Conservation (phyloP, 1,140 invertebrate species). For the Ylistrum balloti region DNA sequence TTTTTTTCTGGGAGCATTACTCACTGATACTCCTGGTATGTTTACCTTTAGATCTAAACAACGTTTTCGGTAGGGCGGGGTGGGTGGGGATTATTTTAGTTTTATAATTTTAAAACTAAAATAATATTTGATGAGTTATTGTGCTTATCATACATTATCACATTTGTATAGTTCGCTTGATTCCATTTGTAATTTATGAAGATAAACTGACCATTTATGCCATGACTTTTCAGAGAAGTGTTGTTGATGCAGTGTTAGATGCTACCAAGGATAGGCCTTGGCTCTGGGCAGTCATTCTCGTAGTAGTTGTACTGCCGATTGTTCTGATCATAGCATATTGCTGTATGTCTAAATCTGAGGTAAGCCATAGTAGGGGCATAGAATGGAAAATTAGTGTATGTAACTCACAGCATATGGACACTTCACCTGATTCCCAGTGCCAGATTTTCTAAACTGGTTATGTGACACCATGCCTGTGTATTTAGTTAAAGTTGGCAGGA, state of each 20-base stretch:
- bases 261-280: slow-evolving; percentile 94
- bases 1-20: too few species aligned
- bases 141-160: too few species aligned
- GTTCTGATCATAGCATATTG: slow-evolving; percentile 91
- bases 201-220: background rate
- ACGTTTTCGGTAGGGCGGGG: too few species aligned
- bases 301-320: slow-evolving; percentile 90
- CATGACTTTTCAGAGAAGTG: slow-evolving; percentile 87
- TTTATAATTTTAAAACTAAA: too few species aligned
- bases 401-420: background rate
- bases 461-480: background rate
- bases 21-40: too few species aligned
- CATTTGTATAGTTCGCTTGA: background rate
- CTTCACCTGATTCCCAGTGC: background rate
- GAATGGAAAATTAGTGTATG: slow-evolving; percentile 48
- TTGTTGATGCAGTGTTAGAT: slow-evolving; percentile 90
- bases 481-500: background rate
- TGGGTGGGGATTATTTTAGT: too few species aligned
- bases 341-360: slow-evolving; percentile 84
- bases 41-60: too few species aligned
- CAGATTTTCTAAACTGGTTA: background rate
- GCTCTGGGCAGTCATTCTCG: slow-evolving; percentile 93
- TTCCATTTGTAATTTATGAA: background rate
- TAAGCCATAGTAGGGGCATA: slow-evolving; percentile 62
- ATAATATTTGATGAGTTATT: too few species aligned